These are phyloP conservation scores for Cygnus buccinator DNA, from an alignment of 2,113 vertebrate species.

Conservation along the genomic window DNA sequence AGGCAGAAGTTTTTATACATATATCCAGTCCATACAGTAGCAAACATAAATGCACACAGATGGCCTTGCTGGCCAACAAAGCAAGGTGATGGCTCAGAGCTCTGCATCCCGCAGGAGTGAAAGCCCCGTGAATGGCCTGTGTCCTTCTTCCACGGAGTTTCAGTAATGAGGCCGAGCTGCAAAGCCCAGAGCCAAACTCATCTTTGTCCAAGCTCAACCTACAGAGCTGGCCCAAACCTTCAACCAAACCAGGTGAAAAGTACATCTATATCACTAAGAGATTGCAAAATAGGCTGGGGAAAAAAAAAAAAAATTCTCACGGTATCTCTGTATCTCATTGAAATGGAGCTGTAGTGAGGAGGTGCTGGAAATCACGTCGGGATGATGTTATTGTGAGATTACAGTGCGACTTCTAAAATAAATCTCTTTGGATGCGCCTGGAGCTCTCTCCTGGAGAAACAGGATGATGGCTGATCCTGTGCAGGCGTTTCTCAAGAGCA, in stretches of 20 bases:
- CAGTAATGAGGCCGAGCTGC: background rate
- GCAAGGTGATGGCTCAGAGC: background rate
- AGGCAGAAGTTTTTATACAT: background rate
- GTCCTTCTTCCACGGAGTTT: background rate
- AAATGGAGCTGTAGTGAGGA: background rate
- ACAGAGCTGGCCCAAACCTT: background rate
- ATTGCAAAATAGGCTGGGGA: background rate
- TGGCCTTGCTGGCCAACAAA: background rate
- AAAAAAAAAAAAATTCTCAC: background rate
- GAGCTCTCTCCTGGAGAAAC: background rate
- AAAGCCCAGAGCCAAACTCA: background rate
- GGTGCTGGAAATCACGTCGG: background rate
- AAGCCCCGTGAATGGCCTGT: background rate
- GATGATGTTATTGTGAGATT: background rate
- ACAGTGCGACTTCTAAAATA: background rate
- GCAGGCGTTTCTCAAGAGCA: constrained; percentile 12
- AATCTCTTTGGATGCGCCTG: background rate
- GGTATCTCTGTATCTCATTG: background rate
- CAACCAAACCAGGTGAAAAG: background rate
- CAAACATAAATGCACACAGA: background rate
- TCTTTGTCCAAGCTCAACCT: background rate
- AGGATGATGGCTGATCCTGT: constrained; percentile 24
- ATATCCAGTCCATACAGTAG: background rate
- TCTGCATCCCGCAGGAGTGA: background rate
- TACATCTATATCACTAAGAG: background rate